Percentiles rank a stretch among this genome's conserved stretches.
These are phyloP conservation scores for Caenorhabditis drosophilae DNA, from an alignment of 2,888 invertebrate genomes.

Conservation along the genomic window DNA sequence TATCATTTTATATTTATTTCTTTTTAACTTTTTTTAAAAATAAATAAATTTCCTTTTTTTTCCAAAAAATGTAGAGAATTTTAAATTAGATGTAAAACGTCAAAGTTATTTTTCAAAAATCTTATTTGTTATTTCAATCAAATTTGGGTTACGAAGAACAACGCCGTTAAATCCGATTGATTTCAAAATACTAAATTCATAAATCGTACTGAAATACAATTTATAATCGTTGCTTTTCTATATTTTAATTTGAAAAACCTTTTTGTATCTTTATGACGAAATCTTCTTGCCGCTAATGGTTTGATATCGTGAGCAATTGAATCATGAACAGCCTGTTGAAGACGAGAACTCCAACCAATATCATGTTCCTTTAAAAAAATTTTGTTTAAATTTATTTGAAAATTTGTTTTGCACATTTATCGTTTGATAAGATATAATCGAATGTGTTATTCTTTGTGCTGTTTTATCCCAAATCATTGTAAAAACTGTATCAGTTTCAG, in stretches of 20 bases:
- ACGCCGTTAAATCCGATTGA: constrained; percentile 35
- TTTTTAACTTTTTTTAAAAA: no score
- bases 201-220: constrained; percentile 17
- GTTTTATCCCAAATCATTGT: constrained; percentile 27
- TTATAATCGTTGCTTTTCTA: no score
- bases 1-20: no score
- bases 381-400: background rate
- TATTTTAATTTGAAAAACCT: no score
- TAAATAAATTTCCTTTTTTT: no score
- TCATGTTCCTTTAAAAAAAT: constrained; percentile 9
- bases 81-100: no score
- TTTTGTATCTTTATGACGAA: constrained; percentile 16
- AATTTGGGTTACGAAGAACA: constrained; percentile 34
- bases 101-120: constrained; percentile 21
- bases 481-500: constrained; percentile 9
- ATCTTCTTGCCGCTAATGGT: constrained; percentile 24
- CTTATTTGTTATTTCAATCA: constrained; percentile 29
- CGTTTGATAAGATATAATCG: constrained; percentile 27
- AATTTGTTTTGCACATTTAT: constrained; percentile 10
- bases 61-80: no score
- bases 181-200: constrained; percentile 24
- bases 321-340: constrained; percentile 16
- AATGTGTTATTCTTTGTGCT: constrained; percentile 18
- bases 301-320: constrained; percentile 15
- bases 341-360: constrained; percentile 20